Evolutionary conservation across 2,113 vertebrate species (phyloP), one percentile per base, ranked within the genome.

Genomic region (Miniopterus natalensis): DNA sequence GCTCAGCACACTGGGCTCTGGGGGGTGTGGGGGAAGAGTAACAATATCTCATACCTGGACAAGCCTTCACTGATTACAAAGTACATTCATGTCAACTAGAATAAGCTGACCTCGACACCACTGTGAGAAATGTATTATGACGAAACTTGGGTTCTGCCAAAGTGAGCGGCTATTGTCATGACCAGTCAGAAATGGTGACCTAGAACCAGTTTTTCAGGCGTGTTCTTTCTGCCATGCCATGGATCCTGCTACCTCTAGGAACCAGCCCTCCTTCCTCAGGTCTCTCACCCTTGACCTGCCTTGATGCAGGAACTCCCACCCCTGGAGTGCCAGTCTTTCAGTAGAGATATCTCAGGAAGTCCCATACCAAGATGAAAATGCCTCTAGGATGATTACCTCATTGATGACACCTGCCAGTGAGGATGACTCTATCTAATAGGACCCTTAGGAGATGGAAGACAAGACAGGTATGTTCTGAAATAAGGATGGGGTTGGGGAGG

Each of bases 151-250:
- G 15, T 36, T 93, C 88, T 91, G 36, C 40, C 14, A 68, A 68
- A 83, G 21, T 4, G 14, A 61, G 20, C 10, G n/a, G 11, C 49
- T 12, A 10, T 73, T 17, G 13, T 42, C n/a, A 25, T 65, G 36
- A 29, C 13, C 1, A 7, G 61, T 78, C 11, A 51, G 45, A 84
- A 65, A 42, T 36, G 36, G 29, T 31, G 47, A 71, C 25, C n/a
- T 1, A 0, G 18, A 17, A 36, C 31, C 65, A 7, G 21, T 40
- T 70, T 57, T 47, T 6, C 18, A 40, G 9, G 11, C 0, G 2
- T 45, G 23, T 27, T 45, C 47, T 23, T 89, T 70, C 90, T 83
- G 47, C 27, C 29, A 20, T 1, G 1, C 63, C 36, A 51, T 2
- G 47, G 13, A 3, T 61, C 42, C 66, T 0, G 27, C 15, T 45